These are phyloP conservation scores for Cosmopolites sordidus DNA, from an alignment of 2,888 invertebrate species.

Conservation along the genomic window DNA sequence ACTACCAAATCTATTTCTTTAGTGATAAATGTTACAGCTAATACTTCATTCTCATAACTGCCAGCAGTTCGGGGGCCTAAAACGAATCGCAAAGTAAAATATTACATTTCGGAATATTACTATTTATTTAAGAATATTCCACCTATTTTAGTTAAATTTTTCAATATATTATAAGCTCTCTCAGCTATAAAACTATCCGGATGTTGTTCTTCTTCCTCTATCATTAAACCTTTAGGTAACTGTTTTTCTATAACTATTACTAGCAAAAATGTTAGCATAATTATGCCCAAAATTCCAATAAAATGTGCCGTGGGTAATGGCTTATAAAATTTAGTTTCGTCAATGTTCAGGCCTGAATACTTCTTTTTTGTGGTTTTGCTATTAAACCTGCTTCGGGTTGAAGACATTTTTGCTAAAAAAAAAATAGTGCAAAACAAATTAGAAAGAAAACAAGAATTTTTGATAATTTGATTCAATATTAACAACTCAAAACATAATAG, in stretches of 20 bases:
- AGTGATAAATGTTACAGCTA: conserved; percentile 52
- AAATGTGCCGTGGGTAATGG: conserved; percentile 52
- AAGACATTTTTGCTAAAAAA: conserved; percentile 20
- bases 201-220: conserved; percentile 44
- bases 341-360: conserved; percentile 23
- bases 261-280: conserved; percentile 52
- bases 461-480: too few relatives aligned
- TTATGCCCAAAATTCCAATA: conserved; percentile 52
- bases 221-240: conserved; percentile 55
- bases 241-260: conserved; percentile 57
- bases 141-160: conserved; percentile 55
- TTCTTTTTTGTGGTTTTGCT: conserved; percentile 4
- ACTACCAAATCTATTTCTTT: conserved; percentile 49
- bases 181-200: conserved; percentile 58
- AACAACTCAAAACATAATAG: too few relatives aligned
- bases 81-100: not conserved
- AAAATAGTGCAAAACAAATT: too few relatives aligned
- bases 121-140: not conserved
- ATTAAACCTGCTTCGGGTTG: conserved; percentile 20
- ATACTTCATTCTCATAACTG: conserved; percentile 63
- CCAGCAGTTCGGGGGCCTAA: conserved; percentile 60
- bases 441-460: too few relatives aligned
- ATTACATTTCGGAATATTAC: too few relatives aligned
- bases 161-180: conserved; percentile 61
- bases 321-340: conserved; percentile 36